A percentile compares a stretch with the other conserved stretches of the same genome.
Evolutionary conservation across 2,797 vertebrate genomes (phyloP).

Genomic region (Cheirogaleus major): DNA sequence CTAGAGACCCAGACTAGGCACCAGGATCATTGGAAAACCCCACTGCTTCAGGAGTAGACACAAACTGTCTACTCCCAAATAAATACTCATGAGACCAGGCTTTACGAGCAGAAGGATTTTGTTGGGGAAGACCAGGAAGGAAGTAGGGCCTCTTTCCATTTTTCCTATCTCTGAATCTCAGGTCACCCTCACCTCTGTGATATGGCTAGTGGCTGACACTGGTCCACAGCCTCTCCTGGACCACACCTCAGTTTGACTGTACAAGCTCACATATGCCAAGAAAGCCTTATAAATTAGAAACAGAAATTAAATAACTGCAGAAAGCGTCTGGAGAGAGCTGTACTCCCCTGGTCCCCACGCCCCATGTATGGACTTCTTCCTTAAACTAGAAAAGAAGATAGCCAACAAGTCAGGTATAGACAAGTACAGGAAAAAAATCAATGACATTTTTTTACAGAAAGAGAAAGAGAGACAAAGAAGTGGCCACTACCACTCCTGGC

Average conservation of each 20-base stretch:
- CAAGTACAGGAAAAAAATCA: neutral
- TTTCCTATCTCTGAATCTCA: neutral
- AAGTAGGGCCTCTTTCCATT: neutral
- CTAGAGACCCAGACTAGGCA: neutral
- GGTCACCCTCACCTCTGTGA: neutral
- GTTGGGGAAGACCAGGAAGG: neutral
- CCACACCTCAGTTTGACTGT: neutral
- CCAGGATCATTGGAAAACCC: neutral
- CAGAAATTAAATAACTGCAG: neutral
- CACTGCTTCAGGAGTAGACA: neutral
- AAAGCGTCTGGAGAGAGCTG: neutral
- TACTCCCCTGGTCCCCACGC: fast-evolving
- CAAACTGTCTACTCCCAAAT: neutral
- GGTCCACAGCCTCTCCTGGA: neutral
- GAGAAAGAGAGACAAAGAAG: neutral
- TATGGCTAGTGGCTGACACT: neutral
- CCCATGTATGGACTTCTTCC: neutral
- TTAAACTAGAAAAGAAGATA: neutral
- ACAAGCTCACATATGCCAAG: neutral
- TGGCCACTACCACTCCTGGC: neutral
- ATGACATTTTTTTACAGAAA: neutral
- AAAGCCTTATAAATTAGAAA: constrained; percentile 9
- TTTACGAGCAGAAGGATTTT: neutral
- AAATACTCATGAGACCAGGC: neutral
- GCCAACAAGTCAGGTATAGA: neutral